Evolutionary conservation across 2,888 invertebrate species (phyloP), one percentile per base, ranked within the genome.

Genomic region (Leucophenga montana): DNA sequence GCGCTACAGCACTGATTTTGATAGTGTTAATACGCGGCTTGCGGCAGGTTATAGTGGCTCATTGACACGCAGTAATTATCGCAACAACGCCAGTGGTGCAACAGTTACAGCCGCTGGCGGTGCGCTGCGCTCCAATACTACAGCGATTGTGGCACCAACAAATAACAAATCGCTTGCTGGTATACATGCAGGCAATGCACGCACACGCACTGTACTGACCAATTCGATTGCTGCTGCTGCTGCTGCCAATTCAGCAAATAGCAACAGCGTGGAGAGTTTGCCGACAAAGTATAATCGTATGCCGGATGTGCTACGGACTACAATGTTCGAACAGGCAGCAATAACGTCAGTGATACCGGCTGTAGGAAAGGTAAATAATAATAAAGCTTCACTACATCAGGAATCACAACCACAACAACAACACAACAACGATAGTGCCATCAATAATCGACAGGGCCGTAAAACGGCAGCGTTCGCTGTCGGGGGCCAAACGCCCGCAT

Each of bases 61-160:
- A 8, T 70, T 86, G 67, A 85, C 87, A 5, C 83, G 86, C 22
- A 77, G 84, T 9, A 80, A 80, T 0, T 86, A 86, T 70, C 83
- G 88, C 0, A 85, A n/a, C 39, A 9, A 31, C 8, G 27, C 18
- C 0, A 14, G 5, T 39, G 44, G 39, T 39, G 44, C 39, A n/a
- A 31, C 57, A 57, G 1, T n/a, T 13, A 3, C 27, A 31, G 27
- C 22, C 31, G 57, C 6, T 57, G 13, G 57, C 14, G 14, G 56
- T 14, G 33, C 18, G 4, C 2, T 27, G 56, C 39, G 39, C 27
- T 22, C 22, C 13, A 39, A 8, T 11, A 73, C 59, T 73, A 70
- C 65, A 73, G 70, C 70, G 73, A 73, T 64, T 44, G 67, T 61
- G 16, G 18, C 50, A 39, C 54, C 18, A 59, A 61, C 53, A 53